phyloP scores from a whole-genome alignment of 2,113 vertebrate species.

The Piprites chloris region DNA sequence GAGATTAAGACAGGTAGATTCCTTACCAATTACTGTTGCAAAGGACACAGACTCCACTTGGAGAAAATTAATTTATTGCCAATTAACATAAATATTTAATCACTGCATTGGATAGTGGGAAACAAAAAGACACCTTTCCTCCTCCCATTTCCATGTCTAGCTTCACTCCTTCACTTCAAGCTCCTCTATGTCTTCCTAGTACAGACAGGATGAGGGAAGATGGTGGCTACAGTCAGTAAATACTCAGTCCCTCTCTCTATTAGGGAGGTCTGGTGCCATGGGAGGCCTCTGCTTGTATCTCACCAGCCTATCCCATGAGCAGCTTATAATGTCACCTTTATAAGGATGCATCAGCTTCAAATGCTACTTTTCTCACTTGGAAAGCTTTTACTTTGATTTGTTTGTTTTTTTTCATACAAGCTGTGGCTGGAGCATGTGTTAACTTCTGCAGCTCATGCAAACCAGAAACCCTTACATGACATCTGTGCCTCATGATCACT shows the following conservation, averaged over 20 bases:
- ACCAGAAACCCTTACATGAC: not conserved
- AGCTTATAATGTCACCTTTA: not conserved
- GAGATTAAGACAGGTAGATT: not conserved
- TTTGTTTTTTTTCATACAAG: not conserved
- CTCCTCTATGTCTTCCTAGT: rapidly evolving
- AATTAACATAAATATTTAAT: not conserved
- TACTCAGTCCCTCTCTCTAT: not conserved
- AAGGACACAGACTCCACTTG: not conserved
- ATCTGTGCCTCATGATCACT: not conserved
- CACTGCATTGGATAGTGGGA: not conserved
- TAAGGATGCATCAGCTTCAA: not conserved
- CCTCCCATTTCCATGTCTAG: not conserved
- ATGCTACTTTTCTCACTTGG: not conserved
- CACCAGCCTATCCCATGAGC: not conserved
- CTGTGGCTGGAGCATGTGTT: not conserved
- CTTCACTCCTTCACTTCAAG: not conserved
- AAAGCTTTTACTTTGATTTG: not conserved
- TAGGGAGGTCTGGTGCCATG: not conserved
- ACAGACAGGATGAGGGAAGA: not conserved
- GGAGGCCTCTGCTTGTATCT: not conserved
- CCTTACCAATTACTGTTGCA: not conserved
- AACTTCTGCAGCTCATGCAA: not conserved
- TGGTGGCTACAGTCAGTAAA: not conserved
- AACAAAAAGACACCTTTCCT: not conserved
- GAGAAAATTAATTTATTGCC: not conserved